Evolutionary conservation across 92 coral and sea anemone species (phyloP).

Genomic region (Zoanthus solanderi): DNA sequence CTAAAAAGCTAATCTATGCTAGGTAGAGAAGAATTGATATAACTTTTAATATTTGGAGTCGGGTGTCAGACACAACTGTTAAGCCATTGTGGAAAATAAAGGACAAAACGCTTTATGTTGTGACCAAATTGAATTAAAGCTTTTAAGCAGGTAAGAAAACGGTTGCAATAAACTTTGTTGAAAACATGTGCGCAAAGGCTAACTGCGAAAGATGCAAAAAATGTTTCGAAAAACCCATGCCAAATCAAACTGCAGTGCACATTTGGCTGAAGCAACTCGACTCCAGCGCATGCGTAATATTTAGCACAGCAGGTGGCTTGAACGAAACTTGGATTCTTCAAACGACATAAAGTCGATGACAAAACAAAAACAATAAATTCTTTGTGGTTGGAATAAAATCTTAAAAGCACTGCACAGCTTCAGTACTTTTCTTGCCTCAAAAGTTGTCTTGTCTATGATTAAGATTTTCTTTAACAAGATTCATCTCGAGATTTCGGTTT

Average conservation of each 20-base stretch:
- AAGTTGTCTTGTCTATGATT: constrained; percentile 2
- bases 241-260: constrained; percentile 7
- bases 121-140: constrained; percentile 25
- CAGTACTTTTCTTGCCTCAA: constrained; percentile 6
- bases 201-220: neutral
- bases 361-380: constrained; percentile 15
- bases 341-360: constrained; percentile 25
- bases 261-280: neutral
- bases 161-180: constrained; percentile 14
- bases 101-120: constrained; percentile 41
- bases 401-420: constrained; percentile 27
- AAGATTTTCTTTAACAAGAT: constrained; percentile 18
- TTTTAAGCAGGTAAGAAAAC: constrained; percentile 30
- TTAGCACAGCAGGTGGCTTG: constrained; percentile 30
- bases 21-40: too few relatives aligned
- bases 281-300: constrained; percentile 27
- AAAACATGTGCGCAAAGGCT: neutral
- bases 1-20: too few relatives aligned
- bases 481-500: constrained; percentile 37
- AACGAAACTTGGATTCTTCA: neutral
- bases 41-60: too few relatives aligned
- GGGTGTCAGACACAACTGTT: neutral
- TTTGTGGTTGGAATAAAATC: constrained; percentile 42
- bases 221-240: neutral
- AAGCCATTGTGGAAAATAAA: constrained; percentile 19